These are phyloP conservation scores for Otus sunia DNA, from an alignment of 2,113 vertebrate genomes.

Conservation along the genomic window DNA sequence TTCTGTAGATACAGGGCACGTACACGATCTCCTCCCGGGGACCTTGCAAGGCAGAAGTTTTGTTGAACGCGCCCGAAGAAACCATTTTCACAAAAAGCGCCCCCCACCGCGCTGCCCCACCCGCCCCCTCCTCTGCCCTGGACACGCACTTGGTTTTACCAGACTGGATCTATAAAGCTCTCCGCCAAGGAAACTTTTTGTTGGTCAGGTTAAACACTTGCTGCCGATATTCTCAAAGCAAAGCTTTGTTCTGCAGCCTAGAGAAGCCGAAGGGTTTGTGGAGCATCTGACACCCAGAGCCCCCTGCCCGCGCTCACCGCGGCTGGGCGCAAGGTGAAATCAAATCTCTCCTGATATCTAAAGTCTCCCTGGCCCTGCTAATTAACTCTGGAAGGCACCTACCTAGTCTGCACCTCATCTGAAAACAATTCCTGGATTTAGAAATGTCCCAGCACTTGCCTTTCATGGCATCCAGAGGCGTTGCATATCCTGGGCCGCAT, in stretches of 20 bases:
- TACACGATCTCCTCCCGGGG: slow-evolving; percentile 89
- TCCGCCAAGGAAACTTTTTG: background rate
- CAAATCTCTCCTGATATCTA: background rate
- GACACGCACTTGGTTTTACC: background rate
- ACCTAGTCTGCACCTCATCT: background rate
- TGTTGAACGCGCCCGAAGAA: background rate
- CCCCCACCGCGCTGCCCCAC: background rate
- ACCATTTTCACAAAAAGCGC: background rate
- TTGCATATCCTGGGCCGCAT: slow-evolving; percentile 88
- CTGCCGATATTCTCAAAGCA: background rate
- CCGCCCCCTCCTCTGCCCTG: background rate
- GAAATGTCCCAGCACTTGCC: slow-evolving; percentile 61
- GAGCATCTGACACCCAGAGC: too few relatives aligned
- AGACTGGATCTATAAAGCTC: background rate
- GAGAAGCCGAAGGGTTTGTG: background rate
- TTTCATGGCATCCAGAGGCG: slow-evolving; percentile 90
- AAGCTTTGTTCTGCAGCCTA: background rate
- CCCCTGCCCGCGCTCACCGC: background rate
- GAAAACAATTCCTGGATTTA: background rate
- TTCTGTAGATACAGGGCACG: slow-evolving; percentile 90
- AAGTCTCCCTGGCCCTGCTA: background rate
- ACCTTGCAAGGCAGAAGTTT: slow-evolving; percentile 65
- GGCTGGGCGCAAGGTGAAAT: background rate
- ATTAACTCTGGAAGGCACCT: background rate
- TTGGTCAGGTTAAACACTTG: background rate